phyloP scores from a whole-genome alignment of 2,888 invertebrate genomes.

The Drosophila mayaguana region DNA sequence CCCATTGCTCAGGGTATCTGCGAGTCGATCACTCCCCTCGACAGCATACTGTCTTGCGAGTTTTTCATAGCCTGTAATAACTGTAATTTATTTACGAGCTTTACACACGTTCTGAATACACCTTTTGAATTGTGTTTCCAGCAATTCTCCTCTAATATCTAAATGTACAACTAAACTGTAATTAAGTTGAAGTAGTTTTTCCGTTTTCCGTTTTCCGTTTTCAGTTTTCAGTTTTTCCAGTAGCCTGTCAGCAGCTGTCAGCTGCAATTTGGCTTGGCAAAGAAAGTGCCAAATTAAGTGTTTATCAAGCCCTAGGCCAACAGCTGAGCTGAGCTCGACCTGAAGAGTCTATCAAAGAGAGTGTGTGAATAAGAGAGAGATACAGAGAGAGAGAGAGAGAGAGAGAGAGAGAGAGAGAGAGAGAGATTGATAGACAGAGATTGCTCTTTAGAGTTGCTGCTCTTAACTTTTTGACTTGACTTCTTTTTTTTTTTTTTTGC shows the following conservation, averaged over 20 bases:
- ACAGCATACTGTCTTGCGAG: not conserved
- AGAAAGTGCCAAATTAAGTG: constrained; percentile 50
- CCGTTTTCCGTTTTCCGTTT: not conserved
- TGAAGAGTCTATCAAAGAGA: not conserved
- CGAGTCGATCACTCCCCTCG: not conserved
- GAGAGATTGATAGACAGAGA: constrained; percentile 7
- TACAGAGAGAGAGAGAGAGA: constrained; percentile 11
- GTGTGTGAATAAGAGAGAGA: constrained; percentile 1
- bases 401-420: constrained; percentile 21
- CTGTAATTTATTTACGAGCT: constrained; percentile 68
- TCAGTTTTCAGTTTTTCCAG: constrained; percentile 6
- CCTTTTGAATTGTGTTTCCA: constrained; percentile 31
- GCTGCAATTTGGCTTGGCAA: constrained; percentile 30
- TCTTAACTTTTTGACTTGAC: not conserved
- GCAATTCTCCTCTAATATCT: constrained; percentile 13
- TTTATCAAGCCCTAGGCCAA: constrained; percentile 44
- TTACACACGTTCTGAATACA: constrained; percentile 59
- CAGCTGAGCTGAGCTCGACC: constrained; percentile 1
- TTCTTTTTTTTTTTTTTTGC: too few relatives aligned
- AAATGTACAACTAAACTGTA: constrained; percentile 43
- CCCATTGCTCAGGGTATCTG: not conserved
- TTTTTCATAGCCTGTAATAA: constrained; percentile 44
- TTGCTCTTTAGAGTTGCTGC: not conserved
- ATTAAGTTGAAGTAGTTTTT: constrained; percentile 51
- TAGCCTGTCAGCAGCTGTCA: constrained; percentile 27